Evolutionary conservation across 2,888 invertebrate species (phyloP).

Genomic region (Sarcophaga caerulescens): DNA sequence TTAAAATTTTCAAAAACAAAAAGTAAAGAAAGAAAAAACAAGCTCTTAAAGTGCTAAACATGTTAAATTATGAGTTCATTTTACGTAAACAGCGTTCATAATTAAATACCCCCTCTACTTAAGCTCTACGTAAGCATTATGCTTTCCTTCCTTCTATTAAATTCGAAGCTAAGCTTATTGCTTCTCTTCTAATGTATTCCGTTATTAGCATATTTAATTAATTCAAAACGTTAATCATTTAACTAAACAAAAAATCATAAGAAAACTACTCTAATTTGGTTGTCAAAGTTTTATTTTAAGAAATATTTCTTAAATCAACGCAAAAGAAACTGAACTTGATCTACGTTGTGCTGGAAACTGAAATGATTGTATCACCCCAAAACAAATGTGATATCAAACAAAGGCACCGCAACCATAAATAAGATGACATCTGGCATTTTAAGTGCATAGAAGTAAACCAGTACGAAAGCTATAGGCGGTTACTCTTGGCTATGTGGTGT

Average conservation of each 20-base stretch:
- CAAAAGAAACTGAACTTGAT: constrained; percentile 51
- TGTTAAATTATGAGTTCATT: constrained; percentile 67
- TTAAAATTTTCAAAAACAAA: neutral
- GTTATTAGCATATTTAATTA: constrained; percentile 66
- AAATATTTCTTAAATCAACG: constrained; percentile 41
- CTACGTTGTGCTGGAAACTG: constrained; percentile 1
- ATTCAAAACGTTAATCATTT: constrained; percentile 63
- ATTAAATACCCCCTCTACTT: constrained; percentile 26
- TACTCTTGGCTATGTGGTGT: no score
- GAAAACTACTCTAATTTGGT: constrained; percentile 66
- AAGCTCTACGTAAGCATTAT: neutral
- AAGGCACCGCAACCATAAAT: constrained; percentile 38
- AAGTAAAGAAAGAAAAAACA: no score
- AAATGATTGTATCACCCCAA: constrained; percentile 20
- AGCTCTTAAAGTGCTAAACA: constrained; percentile 49
- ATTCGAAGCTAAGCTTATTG: no score
- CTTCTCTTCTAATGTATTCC: constrained; percentile 42
- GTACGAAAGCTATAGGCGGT: no score
- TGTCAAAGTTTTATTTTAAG: constrained; percentile 53
- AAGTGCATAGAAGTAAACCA: no score
- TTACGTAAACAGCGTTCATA: constrained; percentile 42
- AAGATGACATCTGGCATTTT: constrained; percentile 16
- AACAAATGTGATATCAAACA: constrained; percentile 21
- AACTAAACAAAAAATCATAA: neutral
- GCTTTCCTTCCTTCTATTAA: neutral